Conservation (phyloP, 1,140 invertebrate species). For the Grapholita molesta region DNA sequence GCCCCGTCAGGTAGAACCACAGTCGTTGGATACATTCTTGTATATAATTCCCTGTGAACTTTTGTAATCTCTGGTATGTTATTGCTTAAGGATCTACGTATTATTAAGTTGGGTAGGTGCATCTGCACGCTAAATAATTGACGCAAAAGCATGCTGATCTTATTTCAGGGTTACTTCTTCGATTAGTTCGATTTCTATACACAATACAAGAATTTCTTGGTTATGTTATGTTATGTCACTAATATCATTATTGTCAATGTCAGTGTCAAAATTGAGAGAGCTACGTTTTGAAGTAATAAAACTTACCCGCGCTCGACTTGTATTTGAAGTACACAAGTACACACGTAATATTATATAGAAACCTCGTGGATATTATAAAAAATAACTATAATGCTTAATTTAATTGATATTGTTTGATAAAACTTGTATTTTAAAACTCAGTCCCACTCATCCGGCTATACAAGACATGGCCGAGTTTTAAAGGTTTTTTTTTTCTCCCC, state of each 20-base stretch:
- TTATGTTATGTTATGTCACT: conserved; percentile 14
- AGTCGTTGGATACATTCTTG: conserved; percentile 85
- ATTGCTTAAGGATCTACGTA: conserved; percentile 77
- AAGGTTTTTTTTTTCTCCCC: background rate
- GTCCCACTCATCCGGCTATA: no score
- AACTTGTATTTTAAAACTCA: no score
- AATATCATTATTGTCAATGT: background rate
- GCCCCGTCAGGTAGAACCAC: conserved; percentile 91
- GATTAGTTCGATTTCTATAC: background rate
- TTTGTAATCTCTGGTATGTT: conserved; percentile 84
- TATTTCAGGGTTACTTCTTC: background rate
- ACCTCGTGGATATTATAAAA: no score
- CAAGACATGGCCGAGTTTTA: background rate
- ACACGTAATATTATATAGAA: no score
- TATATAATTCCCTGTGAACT: conserved; percentile 83
- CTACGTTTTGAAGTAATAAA: background rate
- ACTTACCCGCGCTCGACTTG: background rate
- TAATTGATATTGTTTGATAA: no score
- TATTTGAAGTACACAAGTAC: no score
- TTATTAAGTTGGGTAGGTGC: conserved; percentile 19
- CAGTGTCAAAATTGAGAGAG: background rate
- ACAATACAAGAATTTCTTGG: conserved; percentile 22
- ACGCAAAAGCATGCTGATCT: background rate
- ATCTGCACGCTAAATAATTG: background rate
- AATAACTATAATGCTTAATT: no score